phyloP scores from a whole-genome alignment of 2,113 vertebrate species.

The Hypanus sabinus region DNA sequence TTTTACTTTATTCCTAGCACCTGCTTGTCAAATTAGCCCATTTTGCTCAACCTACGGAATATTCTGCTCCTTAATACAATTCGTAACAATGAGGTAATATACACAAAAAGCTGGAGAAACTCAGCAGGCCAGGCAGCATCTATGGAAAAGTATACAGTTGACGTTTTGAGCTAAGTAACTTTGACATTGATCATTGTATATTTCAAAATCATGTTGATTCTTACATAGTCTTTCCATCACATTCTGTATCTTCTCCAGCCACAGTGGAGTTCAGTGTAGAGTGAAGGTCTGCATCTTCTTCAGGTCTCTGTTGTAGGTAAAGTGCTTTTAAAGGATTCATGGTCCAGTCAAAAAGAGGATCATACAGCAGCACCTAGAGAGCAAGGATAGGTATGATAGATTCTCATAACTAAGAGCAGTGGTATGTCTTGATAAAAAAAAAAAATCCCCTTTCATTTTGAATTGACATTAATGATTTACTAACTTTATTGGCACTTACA shows the following conservation, averaged over 20 bases:
- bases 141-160: too few relatives aligned
- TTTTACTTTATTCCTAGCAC: not conserved
- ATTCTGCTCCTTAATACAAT: not conserved
- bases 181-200: not conserved
- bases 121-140: too few relatives aligned
- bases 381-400: not conserved
- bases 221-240: conserved; percentile 71
- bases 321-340: conserved; percentile 96
- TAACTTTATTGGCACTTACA: not conserved
- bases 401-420: not conserved
- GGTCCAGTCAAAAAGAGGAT: conserved; percentile 96
- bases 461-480: not conserved
- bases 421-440: not conserved
- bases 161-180: not conserved
- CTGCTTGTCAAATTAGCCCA: not conserved
- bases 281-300: conserved; percentile 81
- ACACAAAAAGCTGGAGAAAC: too few relatives aligned
- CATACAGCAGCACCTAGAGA: conserved; percentile 83
- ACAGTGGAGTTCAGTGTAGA: conserved; percentile 61
- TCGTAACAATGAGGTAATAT: not conserved
- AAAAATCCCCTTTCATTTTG: not conserved
- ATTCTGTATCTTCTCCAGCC: conserved; percentile 58
- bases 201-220: not conserved
- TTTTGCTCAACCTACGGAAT: not conserved
- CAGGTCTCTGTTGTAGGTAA: conserved; percentile 79